Evolutionary conservation across 1,140 invertebrate genomes (phyloP).

Genomic region (Lerema accius): DNA sequence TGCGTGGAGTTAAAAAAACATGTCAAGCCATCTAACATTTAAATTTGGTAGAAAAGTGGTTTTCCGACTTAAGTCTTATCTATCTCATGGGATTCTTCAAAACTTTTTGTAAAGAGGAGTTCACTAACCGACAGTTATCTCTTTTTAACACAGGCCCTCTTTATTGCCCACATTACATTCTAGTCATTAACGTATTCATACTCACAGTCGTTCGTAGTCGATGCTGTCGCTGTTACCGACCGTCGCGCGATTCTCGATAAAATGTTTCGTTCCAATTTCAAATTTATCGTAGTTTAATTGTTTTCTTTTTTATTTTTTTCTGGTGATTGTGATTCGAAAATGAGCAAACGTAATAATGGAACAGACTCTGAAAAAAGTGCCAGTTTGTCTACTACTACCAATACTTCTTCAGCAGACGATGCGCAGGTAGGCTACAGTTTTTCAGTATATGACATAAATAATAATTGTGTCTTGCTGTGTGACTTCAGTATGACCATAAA

Average conservation of each 20-base stretch:
- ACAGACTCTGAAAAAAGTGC: constrained; percentile 14
- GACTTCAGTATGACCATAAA: constrained; percentile 12
- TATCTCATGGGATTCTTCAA: not conserved
- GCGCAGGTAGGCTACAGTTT: constrained; percentile 38
- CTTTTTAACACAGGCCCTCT: not conserved
- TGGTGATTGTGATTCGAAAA: constrained; percentile 23
- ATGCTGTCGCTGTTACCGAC: not conserved
- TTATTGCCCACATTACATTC: not conserved
- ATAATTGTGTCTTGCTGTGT: too few species aligned
- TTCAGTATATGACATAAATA: too few species aligned
- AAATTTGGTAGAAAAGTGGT: not conserved
- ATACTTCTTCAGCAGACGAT: constrained; percentile 21
- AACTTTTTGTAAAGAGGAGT: not conserved
- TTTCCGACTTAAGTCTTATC: not conserved
- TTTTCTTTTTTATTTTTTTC: constrained; percentile 14
- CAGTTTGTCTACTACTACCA: constrained; percentile 20
- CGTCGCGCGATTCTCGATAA: constrained; percentile 16
- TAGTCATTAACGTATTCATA: not conserved
- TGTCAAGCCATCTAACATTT: too few species aligned
- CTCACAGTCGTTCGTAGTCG: constrained; percentile 1
- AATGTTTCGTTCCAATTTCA: constrained; percentile 31
- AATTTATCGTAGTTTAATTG: constrained; percentile 14
- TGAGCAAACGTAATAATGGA: constrained; percentile 23
- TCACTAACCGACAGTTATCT: not conserved
- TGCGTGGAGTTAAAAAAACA: too few species aligned